Evolutionary conservation across 2,888 invertebrate species (phyloP).

Genomic region (Trisateles emortualis): DNA sequence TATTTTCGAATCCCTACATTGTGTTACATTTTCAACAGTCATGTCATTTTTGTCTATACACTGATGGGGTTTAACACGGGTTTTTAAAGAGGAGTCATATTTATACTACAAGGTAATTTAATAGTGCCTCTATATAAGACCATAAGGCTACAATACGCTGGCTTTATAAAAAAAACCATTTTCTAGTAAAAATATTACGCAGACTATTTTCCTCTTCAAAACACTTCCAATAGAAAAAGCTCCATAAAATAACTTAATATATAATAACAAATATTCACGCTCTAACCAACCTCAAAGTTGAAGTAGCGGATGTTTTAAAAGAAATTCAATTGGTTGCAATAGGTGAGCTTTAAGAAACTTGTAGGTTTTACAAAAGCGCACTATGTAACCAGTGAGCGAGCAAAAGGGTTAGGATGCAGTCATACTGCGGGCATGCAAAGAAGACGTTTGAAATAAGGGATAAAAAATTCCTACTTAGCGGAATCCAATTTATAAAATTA

Average conservation of each 20-base stretch:
- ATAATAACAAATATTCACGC: constrained; percentile 29
- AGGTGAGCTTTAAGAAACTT: constrained; percentile 36
- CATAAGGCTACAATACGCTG: too few relatives aligned
- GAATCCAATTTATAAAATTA: too few relatives aligned
- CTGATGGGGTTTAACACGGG: too few relatives aligned
- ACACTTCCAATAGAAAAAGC: not conserved
- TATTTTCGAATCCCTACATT: too few relatives aligned
- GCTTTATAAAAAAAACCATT: too few relatives aligned
- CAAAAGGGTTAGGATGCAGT: constrained; percentile 13
- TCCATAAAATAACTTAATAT: constrained; percentile 3
- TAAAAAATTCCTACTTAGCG: too few relatives aligned
- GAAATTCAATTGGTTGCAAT: constrained; percentile 39
- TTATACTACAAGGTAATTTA: too few relatives aligned
- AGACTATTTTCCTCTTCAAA: not conserved
- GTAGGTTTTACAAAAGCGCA: constrained; percentile 30
- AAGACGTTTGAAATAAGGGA: not conserved
- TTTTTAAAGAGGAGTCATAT: too few relatives aligned
- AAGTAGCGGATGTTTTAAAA: constrained; percentile 24
- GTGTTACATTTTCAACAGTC: too few relatives aligned
- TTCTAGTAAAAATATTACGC: not conserved
- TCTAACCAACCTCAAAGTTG: constrained; percentile 31
- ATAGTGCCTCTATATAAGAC: too few relatives aligned
- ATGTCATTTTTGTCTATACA: too few relatives aligned
- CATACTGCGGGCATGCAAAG: constrained; percentile 4
- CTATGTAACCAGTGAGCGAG: constrained; percentile 21